These are phyloP conservation scores for Lithophane socia DNA, from an alignment of 2,888 invertebrate species.

Conservation along the genomic window DNA sequence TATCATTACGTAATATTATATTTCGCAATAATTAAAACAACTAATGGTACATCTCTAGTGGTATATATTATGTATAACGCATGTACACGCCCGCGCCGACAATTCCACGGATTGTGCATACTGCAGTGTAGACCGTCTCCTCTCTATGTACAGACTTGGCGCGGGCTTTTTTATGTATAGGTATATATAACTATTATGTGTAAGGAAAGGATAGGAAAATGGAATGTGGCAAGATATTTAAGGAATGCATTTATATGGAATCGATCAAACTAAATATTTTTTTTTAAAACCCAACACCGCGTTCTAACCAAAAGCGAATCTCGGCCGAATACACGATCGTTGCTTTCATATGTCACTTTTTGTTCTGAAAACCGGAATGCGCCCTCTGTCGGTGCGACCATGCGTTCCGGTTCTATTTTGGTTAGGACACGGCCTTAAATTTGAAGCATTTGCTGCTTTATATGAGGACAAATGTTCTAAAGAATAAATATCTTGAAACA, in stretches of 20 bases:
- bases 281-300: no score
- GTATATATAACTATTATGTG: conserved; percentile 43
- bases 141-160: conserved; percentile 80
- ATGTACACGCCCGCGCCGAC: conserved; percentile 77
- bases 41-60: conserved; percentile 78
- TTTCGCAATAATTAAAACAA: conserved; percentile 86
- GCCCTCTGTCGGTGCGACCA: no score
- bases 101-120: conserved; percentile 88
- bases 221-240: conserved; percentile 41
- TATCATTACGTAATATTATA: conserved; percentile 81
- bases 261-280: not conserved
- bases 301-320: no score
- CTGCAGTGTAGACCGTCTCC: conserved; percentile 79
- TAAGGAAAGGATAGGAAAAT: conserved; percentile 19
- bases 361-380: no score
- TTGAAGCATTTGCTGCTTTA: no score
- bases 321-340: no score
- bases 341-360: no score
- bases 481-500: not conserved
- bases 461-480: no score
- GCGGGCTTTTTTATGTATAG: conserved; percentile 67
- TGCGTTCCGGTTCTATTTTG: no score
- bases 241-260: conserved; percentile 24
- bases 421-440: no score
- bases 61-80: conserved; percentile 72